Percentiles rank a stretch among this genome's conserved stretches.
Evolutionary conservation across 1,140 invertebrate species (phyloP).

Genomic region (Sipha flava): DNA sequence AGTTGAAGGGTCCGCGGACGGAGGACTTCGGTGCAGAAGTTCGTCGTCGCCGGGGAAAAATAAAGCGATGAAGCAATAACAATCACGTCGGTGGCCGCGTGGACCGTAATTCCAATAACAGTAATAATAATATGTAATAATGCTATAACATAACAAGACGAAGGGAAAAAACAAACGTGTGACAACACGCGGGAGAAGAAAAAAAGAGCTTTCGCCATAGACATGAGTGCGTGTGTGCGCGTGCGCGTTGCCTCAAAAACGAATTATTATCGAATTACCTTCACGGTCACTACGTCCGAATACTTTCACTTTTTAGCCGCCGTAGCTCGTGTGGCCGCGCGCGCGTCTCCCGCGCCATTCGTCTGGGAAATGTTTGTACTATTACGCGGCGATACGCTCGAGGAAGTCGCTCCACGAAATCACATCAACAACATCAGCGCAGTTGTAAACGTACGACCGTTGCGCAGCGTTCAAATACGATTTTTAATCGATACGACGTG

Average conservation of each 20-base stretch:
- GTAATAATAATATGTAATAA: too few relatives aligned
- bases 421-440: too few relatives aligned
- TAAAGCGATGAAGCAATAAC: not conserved
- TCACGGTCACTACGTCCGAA: slow-evolving; percentile 27
- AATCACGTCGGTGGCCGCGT: not conserved
- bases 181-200: slow-evolving; percentile 14
- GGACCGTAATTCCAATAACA: not conserved
- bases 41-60: too few relatives aligned
- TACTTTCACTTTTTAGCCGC: slow-evolving; percentile 27
- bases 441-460: too few relatives aligned
- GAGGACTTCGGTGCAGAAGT: too few relatives aligned
- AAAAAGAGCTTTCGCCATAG: slow-evolving; percentile 31
- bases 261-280: slow-evolving; percentile 32
- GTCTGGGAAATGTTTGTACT: not conserved
- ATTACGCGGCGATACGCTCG: too few relatives aligned
- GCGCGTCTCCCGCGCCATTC: not conserved
- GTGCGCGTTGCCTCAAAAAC: slow-evolving; percentile 25
- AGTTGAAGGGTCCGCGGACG: too few relatives aligned
- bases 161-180: slow-evolving; percentile 4
- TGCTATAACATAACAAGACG: not conserved
- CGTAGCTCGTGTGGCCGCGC: not conserved
- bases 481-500: too few relatives aligned
- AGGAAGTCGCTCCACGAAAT: too few relatives aligned
- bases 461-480: too few relatives aligned
- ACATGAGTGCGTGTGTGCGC: not conserved